phyloP scores from a whole-genome alignment of 2,797 vertebrate species.

The Melopsittacus undulatus region DNA sequence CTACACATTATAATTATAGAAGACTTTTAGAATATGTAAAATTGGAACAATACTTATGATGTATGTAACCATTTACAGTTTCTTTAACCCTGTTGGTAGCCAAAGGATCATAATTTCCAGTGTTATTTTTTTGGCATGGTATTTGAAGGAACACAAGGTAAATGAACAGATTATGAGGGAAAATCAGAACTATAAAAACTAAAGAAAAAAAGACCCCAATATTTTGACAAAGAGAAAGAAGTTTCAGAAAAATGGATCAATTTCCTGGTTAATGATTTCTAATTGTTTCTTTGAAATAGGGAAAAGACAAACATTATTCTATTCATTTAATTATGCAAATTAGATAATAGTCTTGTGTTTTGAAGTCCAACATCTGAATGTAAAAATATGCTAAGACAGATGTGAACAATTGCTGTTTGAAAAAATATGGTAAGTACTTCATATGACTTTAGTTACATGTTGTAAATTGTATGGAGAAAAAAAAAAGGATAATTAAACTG shows the following conservation, averaged over 20 bases:
- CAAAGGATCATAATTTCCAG: not conserved
- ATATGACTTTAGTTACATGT: not conserved
- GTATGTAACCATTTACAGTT: not conserved
- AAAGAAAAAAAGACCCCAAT: not conserved
- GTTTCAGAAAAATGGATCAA: not conserved
- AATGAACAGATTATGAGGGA: not conserved
- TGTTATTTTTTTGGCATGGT: not conserved
- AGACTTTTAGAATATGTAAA: not conserved
- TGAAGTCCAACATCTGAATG: slow-evolving; percentile 6
- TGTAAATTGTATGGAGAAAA: not conserved
- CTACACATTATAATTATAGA: not conserved
- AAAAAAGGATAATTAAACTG: not conserved
- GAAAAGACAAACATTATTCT: not conserved
- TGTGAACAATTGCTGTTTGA: not conserved
- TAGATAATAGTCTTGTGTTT: not conserved
- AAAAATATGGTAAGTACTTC: not conserved
- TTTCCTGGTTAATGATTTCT: not conserved
- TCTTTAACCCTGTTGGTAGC: not conserved
- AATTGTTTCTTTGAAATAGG: not conserved
- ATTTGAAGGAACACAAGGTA: not conserved
- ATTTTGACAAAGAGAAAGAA: not conserved
- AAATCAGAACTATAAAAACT: not conserved
- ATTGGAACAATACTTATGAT: not conserved
- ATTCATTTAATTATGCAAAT: not conserved
- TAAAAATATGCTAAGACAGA: slow-evolving; percentile 5